These are phyloP conservation scores for Heterodera filipjevi DNA, from an alignment of 2,888 invertebrate genomes.

Conservation along the genomic window DNA sequence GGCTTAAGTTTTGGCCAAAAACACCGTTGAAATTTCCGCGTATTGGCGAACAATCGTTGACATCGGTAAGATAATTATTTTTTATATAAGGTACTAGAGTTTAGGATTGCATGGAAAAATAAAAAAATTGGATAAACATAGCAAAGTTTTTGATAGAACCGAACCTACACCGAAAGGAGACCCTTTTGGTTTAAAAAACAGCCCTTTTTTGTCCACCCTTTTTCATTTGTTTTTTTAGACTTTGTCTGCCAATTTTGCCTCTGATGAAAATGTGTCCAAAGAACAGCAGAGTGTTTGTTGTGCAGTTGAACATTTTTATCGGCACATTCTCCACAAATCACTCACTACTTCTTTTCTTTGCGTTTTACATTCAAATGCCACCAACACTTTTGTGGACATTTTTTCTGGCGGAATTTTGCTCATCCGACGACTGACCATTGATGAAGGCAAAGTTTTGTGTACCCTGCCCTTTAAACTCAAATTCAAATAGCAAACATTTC, in stretches of 20 bases:
- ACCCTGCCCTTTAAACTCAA: too few relatives aligned
- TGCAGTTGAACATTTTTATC: constrained; percentile 30
- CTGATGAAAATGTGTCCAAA: constrained; percentile 21
- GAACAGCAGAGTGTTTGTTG: constrained; percentile 16
- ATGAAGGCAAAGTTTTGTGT: constrained; percentile 1
- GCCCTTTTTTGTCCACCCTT: not conserved
- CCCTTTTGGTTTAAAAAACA: too few relatives aligned
- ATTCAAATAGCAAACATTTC: not conserved
- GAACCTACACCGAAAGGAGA: not conserved
- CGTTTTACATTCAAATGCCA: constrained; percentile 9
- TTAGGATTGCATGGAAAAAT: not conserved
- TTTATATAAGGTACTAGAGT: not conserved
- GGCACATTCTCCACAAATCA: constrained; percentile 16
- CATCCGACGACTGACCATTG: constrained; percentile 14
- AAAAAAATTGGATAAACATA: too few relatives aligned
- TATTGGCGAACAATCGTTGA: not conserved
- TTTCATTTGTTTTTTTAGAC: constrained; percentile 19
- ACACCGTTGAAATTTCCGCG: not conserved
- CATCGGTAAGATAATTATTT: not conserved
- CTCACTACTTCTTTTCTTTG: constrained; percentile 32
- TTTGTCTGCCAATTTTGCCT: constrained; percentile 31
- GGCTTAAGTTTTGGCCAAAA: constrained; percentile 26
- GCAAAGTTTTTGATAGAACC: not conserved
- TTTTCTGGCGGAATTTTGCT: constrained; percentile 24
- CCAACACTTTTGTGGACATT: constrained; percentile 23